Conservation (phyloP, 2,113 vertebrate species). For the Gila orcuttii region DNA sequence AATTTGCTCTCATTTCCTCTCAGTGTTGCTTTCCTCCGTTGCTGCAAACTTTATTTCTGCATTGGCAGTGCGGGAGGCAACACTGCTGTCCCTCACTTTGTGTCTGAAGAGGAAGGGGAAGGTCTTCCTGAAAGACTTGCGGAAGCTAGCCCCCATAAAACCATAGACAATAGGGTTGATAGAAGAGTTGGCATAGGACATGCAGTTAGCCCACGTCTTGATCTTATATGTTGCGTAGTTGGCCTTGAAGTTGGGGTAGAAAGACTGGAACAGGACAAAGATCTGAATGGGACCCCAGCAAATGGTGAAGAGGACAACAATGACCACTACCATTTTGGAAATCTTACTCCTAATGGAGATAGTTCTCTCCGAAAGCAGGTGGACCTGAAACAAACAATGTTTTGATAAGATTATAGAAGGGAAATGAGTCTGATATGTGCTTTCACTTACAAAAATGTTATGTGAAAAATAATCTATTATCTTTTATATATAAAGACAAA, state of each 20-base stretch:
- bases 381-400: conserved; percentile 70
- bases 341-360: conserved; percentile 81
- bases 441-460: neutral
- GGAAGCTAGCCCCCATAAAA: conserved; percentile 83
- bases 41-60: conserved; percentile 85
- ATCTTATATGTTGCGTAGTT: conserved; percentile 81
- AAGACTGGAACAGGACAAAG: conserved; percentile 82
- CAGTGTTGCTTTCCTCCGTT: conserved; percentile 73
- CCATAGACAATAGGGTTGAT: conserved; percentile 82
- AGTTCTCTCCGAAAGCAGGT: conserved; percentile 83
- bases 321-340: conserved; percentile 86
- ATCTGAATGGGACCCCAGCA: conserved; percentile 89
- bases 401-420: neutral
- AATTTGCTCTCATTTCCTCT: conserved; percentile 59
- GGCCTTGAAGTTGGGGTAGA: conserved; percentile 74
- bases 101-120: conserved; percentile 83
- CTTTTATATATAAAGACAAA: too few relatives aligned
- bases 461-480: too few relatives aligned
- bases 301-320: conserved; percentile 83
- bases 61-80: conserved; percentile 78
- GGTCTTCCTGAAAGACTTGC: conserved; percentile 83
- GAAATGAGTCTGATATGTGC: neutral
- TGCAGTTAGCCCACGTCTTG: conserved; percentile 85
- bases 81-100: conserved; percentile 79
- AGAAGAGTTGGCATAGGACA: conserved; percentile 85